Conservation (phyloP, 2,797 vertebrate species). For the Rhynchonycteris naso region DNA sequence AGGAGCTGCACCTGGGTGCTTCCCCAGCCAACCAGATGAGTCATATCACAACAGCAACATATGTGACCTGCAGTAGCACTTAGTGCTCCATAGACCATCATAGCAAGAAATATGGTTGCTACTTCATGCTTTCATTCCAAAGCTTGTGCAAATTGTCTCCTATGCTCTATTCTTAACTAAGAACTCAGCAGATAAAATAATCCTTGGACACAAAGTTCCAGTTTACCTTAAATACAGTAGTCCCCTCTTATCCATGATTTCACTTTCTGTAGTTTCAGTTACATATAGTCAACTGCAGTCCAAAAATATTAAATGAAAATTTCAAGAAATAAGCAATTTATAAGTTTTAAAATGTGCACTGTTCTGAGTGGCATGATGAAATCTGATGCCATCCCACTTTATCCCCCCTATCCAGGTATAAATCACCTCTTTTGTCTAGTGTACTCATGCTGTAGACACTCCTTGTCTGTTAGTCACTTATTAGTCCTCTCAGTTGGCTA, state of each 20-base stretch:
- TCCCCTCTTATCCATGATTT: neutral
- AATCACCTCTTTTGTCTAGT: neutral
- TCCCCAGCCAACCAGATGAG: neutral
- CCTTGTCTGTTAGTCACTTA: neutral
- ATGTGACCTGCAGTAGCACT: neutral
- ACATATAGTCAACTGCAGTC: neutral
- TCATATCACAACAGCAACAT: too few relatives aligned
- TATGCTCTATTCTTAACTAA: neutral
- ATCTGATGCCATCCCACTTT: neutral
- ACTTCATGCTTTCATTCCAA: neutral
- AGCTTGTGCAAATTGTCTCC: neutral
- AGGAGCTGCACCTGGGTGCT: neutral
- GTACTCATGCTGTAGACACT: neutral
- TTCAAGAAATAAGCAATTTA: neutral
- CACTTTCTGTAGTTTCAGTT: neutral
- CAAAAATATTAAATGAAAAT: neutral
- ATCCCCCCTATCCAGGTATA: rapidly evolving
- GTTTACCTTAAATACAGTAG: neutral
- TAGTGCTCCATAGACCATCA: rapidly evolving
- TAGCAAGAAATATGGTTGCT: too few relatives aligned
- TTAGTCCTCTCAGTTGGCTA: neutral
- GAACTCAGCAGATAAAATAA: neutral
- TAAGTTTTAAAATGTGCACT: neutral
- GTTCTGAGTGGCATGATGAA: neutral
- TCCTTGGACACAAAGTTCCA: neutral